These are phyloP conservation scores for Arctocebus calabarensis DNA, from an alignment of 2,797 vertebrate genomes.

Conservation along the genomic window DNA sequence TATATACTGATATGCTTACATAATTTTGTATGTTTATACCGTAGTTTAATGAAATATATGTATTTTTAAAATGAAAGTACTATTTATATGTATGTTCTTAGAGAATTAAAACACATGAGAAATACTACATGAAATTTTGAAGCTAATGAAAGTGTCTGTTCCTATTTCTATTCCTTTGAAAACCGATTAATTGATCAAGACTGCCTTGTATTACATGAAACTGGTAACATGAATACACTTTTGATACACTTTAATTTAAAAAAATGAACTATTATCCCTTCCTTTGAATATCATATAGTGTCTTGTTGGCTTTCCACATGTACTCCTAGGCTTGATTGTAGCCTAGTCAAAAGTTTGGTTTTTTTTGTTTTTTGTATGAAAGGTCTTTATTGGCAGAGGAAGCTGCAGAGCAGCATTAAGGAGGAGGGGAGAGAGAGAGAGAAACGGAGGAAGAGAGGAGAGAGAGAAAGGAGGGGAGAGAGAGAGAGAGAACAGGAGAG, in stretches of 20 bases:
- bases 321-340: neutral
- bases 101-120: constrained; percentile 18
- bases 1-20: neutral
- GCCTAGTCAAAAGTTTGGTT: neutral
- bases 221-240: neutral
- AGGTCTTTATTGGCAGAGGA: too few species aligned
- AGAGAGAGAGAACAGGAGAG: too few species aligned
- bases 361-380: too few species aligned
- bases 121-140: constrained; percentile 5
- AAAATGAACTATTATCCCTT: neutral
- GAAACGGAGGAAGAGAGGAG: too few species aligned
- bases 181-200: neutral
- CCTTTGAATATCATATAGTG: neutral
- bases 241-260: neutral
- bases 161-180: neutral
- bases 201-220: neutral
- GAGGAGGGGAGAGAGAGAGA: too few species aligned
- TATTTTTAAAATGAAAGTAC: neutral
- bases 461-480: too few species aligned
- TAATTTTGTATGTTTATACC: neutral
- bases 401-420: too few species aligned
- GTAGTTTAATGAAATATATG: neutral
- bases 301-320: neutral
- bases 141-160: neutral
- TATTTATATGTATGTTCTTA: neutral